phyloP scores from a whole-genome alignment of 2,888 invertebrate species.

The Acleris sparsana region DNA sequence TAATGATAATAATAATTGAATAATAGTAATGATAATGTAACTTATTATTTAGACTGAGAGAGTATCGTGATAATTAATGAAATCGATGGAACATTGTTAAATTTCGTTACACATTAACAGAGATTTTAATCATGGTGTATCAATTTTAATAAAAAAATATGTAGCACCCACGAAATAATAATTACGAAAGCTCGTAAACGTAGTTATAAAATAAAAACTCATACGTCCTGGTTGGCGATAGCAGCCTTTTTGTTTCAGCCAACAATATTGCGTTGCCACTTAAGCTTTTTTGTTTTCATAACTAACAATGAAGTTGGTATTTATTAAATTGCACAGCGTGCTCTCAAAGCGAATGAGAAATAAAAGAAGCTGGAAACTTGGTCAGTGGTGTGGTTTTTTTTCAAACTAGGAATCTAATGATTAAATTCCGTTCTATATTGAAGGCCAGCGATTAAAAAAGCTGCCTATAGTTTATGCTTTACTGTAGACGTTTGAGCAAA shows the following conservation, averaged over 20 bases:
- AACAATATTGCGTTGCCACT: conserved; percentile 41
- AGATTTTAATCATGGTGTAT: no score
- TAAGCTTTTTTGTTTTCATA: conserved; percentile 46
- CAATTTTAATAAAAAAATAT: no score
- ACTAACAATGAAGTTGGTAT: conserved; percentile 37
- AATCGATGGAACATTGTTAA: no score
- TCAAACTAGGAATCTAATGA: conserved; percentile 35
- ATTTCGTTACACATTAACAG: no score
- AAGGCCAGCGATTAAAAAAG: conserved; percentile 33
- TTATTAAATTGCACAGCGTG: conserved; percentile 38
- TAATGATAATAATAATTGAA: no score
- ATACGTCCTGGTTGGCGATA: background rate
- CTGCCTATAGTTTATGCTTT: conserved; percentile 15
- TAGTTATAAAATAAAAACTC: background rate
- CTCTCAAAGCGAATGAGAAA: conserved; percentile 26
- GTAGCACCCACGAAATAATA: no score
- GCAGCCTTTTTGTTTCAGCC: conserved; percentile 18
- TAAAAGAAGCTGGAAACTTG: conserved; percentile 33
- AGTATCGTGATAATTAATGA: no score
- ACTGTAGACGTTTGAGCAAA: no score
- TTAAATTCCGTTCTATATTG: conserved; percentile 40
- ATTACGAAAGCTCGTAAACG: background rate
- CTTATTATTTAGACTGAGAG: no score
- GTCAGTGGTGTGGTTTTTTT: conserved; percentile 37
- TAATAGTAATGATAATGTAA: no score